Base-by-base conservation (phyloP, 2,797 vertebrate species). In the Syngnathus acus region DNA sequence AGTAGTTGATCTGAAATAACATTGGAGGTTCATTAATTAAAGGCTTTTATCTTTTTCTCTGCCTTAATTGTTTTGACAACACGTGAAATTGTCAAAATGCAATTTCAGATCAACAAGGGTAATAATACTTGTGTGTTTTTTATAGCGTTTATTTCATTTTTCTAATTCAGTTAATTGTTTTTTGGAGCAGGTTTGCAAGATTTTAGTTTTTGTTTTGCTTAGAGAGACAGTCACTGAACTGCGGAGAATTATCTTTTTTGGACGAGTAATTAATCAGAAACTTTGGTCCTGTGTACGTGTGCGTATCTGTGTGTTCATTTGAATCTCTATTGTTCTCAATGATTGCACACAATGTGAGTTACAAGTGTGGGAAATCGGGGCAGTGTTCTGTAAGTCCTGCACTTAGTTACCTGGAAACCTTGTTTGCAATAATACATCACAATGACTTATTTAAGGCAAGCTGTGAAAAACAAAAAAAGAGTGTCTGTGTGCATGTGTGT, bases 361-460 rank as follows among this genome's bases (percentile, higher is more conserved):
- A 43, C 65, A 70, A 69, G 57, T 67, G 63, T 32, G 54, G 65
- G 23, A 42, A 66, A 58, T 55, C 11, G 19, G 60, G 58, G 32
- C 16, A 61, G 57, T 19, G 11, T 64, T 81, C 71, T 72, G 60
- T 23, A 48, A 53, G 61, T 70, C 67, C 45, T 57, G 37, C 0
- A 48, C 78, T 80, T 83, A 78, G 73, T 85, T 89, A 70, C 71
- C 68, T 81, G 26, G 66, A 68, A 59, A 70, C 70, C 68, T 83
- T 84, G 78, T 87, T 89, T 87, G 79, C 16, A 64, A 82, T 73
- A 87, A 87, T 32, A 86, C 84, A 86, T 89, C 87, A 87, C 86
- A 86, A 86, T 87, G 86, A 84, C 84, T 88, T 79, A 84, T 87
- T 88, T 80, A 83, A 78, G 65, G 54, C 7, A 65, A 74, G 64